Base-by-base conservation (phyloP, 2,113 vertebrate genomes). In the Caranx ignobilis region DNA sequence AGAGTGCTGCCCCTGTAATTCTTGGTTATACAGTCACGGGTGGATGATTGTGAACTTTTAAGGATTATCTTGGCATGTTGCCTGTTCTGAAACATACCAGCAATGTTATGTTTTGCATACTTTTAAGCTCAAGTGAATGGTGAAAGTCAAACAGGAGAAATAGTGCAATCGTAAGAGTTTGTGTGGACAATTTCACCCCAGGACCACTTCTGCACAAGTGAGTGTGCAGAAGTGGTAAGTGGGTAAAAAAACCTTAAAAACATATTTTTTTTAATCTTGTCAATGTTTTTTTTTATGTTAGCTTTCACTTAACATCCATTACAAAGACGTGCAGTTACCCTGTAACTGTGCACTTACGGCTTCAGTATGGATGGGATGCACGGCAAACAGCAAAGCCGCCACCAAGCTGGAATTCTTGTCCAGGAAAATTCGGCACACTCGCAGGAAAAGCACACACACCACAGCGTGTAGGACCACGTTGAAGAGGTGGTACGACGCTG, bases 331-430 rank as follows among this genome's bases (percentile, higher is more conserved):
- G 21, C 18, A 3, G 47, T 60, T 12, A 32, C 18, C 5, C 13
- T n/a, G 11, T 16, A 34, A 26, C 34, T 35, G 66, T 13, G 35
- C 1, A 98, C 98, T 94, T 94, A 99, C 98, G 60, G 98, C 98
- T 94, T 99, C 98, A 5, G 97, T 98, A 89, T 99, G 98, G 93
- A 99, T 91, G 65, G 98, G 98, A 71, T 99, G 98, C 48, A 99
- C 97, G 26, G 97, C 97, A 89, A 99, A 99, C 66, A 99, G 95
- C 84, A 99, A 82, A 4, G 96, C 95, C 0, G 98, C 97, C 83
- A 99, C 91, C 78, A 97, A 2, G 52, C 97, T 95, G 88, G 95
- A 96, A 13, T 78, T 95, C 71, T 71, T 93, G 85, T 98, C 96
- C 94, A 99, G 90, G 84, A 99, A 97, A 73, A 97, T 90, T 26